Evolutionary conservation across 2,888 invertebrate species (phyloP).

Genomic region (Dusona sp.): DNA sequence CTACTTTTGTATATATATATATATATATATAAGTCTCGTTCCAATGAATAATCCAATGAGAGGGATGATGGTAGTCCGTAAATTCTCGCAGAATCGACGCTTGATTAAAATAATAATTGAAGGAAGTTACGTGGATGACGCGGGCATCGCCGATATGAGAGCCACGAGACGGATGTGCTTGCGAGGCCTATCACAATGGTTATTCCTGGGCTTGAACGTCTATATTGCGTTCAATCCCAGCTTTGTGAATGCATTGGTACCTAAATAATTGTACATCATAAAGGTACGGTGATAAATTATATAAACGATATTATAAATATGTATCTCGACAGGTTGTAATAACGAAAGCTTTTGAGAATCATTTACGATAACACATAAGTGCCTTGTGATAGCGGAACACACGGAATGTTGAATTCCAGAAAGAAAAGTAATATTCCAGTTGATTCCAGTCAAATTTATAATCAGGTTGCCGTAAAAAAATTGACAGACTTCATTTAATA

Average conservation of each 20-base stretch:
- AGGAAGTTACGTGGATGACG: slow-evolving; percentile 31
- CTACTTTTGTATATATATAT: too few relatives aligned
- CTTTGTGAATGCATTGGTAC: slow-evolving; percentile 17
- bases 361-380: slow-evolving; percentile 30
- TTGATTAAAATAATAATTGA: slow-evolving; percentile 72
- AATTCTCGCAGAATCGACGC: slow-evolving; percentile 65
- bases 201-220: slow-evolving; percentile 26
- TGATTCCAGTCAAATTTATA: too few relatives aligned
- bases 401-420: background rate
- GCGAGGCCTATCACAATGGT: slow-evolving; percentile 18
- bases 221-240: slow-evolving; percentile 10
- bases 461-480: too few relatives aligned
- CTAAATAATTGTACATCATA: slow-evolving; percentile 1
- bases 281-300: background rate
- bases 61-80: slow-evolving; percentile 41
- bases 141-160: slow-evolving; percentile 38
- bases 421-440: background rate
- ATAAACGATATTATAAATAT: background rate
- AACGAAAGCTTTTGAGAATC: slow-evolving; percentile 62
- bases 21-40: too few relatives aligned
- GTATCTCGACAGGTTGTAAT: background rate
- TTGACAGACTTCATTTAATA: too few relatives aligned
- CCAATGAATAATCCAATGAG: slow-evolving; percentile 68
- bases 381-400: background rate
- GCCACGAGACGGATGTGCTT: slow-evolving; percentile 3